Base-by-base conservation (phyloP, 92 coral and sea anemone species). In the Montipora capitata region DNA sequence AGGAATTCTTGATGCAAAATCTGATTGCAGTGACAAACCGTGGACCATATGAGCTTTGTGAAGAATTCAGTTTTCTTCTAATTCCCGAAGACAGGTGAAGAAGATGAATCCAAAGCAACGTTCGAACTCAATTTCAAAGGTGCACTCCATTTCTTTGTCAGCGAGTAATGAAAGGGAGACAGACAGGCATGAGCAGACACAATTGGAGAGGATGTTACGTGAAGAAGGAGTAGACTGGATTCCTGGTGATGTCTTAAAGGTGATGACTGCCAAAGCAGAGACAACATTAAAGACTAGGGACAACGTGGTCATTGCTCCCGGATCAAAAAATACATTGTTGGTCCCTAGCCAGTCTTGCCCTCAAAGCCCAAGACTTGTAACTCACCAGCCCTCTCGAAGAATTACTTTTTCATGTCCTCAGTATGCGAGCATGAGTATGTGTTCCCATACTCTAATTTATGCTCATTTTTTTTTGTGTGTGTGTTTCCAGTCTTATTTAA, bases 221-320 rank as follows among this genome's bases (percentile, higher is more conserved):
- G 38, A 63, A 63, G 35, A n/a, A 39, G 68, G 68, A 10, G 39
- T 63, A 63, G 68, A 63, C 68, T 63, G 68, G 68, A 17, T 63
- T n/a, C 68, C 68, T 4, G 20, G 68, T 63, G 68, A 63, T n/a
- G 35, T 63, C 20, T 63, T 63, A 16, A 8, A 63, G 10, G 68
- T 8, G 1, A 63, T 63, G 9, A 5, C 39, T 15, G 6, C 5
- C 20, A 63, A 63, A 63, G 68, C 68, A 63, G 68, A 63, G 10
- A 17, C 4, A 35, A 63, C 20, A 9, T n/a, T 63, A 3, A 35
- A n/a, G 15, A 15, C 3, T 8, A 63, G 9, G 9, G 7, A 15
- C 35, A 63, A 63, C 20, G n/a, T 63, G 20, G 68, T 63, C 38
- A 10, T 63, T 63, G 68, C 68, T 16, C 68, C 68, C 16, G 68